Base-by-base conservation (phyloP, 1,140 invertebrate species). In the Thrips palmi region DNA sequence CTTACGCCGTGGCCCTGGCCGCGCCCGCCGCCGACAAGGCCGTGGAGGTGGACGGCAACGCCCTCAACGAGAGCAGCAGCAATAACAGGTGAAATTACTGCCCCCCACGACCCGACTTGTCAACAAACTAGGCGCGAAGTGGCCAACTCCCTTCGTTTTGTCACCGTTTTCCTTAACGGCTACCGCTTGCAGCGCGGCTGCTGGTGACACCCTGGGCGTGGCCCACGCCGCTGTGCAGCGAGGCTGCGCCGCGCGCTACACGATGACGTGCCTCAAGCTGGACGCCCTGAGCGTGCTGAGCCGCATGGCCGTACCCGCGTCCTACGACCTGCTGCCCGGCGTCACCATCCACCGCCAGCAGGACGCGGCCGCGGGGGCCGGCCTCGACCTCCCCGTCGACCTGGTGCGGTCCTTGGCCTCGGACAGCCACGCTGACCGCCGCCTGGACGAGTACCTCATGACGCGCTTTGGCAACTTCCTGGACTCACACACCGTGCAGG, bases 221-320 rank as follows among this genome's bases (percentile, higher is more conserved):
- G n/a, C n/a, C n/a, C n/a, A n/a, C n/a, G n/a, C n/a, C n/a, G n/a
- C n/a, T n/a, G n/a, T n/a, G n/a, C n/a, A n/a, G n/a, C n/a, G n/a
- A n/a, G n/a, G n/a, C n/a, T 84, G 80, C 47, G 57, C 64, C 15
- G 70, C 69, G 4, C 63, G 68, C 0, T 81, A 81, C 46, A 79
- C 74, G 55, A 60, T 69, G 5, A 77, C 74, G 20, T 85, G 80
- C 48, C 55, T 83, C 10, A 83, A 83, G 52, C 59, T 85, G 32
- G 78, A 82, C 54, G 68, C 82, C n/a, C 71, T 80, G 8, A 71
- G 73, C 1, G 67, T 81, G 48, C 62, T 84, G 20, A 78, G 83
- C 46, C 71, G 70, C 44, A 50, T 83, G 3, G 73, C 70, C 19
- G 63, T 70, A 32, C 67, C 69, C 31, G 62, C 72, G 22, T 63